A percentile compares a stretch with the other conserved stretches of the same genome.
phyloP scores from a whole-genome alignment of 92 coral and sea anemone species.

The Micromussa lordhowensis region DNA sequence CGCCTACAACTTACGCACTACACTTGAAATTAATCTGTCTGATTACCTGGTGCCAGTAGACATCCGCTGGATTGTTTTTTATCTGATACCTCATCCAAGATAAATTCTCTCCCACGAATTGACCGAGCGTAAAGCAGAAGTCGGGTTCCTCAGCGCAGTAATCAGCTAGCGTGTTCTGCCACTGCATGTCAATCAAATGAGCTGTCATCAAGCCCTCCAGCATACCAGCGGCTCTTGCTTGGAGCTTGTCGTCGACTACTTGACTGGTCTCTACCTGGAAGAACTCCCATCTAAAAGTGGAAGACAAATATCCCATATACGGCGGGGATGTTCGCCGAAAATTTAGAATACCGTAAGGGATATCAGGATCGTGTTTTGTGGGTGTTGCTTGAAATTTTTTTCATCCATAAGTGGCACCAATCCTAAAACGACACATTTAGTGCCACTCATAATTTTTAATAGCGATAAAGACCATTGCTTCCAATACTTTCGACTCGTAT shows the following conservation, averaged over 20 bases:
- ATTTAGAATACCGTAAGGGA: too few relatives aligned
- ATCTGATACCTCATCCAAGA: slow-evolving; percentile 61
- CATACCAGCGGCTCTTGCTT: slow-evolving; percentile 84
- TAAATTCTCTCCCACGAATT: slow-evolving; percentile 63
- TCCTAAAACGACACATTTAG: too few relatives aligned
- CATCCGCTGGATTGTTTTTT: slow-evolving; percentile 51
- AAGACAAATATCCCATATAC: neutral
- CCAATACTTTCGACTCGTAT: too few relatives aligned
- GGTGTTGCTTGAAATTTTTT: too few relatives aligned
- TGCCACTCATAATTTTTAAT: too few relatives aligned
- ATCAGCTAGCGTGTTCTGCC: slow-evolving; percentile 58
- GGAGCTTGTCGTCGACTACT: neutral
- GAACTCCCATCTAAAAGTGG: neutral
- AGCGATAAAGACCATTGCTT: too few relatives aligned
- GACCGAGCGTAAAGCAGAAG: slow-evolving; percentile 65
- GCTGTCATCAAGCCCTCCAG: slow-evolving; percentile 86
- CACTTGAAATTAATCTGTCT: too few relatives aligned
- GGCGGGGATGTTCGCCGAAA: too few relatives aligned
- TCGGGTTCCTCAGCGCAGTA: slow-evolving; percentile 70
- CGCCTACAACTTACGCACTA: too few relatives aligned
- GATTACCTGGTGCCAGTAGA: slow-evolving; percentile 86
- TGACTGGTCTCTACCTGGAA: neutral
- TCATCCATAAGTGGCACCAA: too few relatives aligned
- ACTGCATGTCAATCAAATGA: slow-evolving; percentile 67
- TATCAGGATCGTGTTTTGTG: too few relatives aligned